A percentile compares a stretch with the other conserved stretches of the same genome.
Conservation (phyloP, 92 coral and sea anemone genomes). For the Palythoa grandis region DNA sequence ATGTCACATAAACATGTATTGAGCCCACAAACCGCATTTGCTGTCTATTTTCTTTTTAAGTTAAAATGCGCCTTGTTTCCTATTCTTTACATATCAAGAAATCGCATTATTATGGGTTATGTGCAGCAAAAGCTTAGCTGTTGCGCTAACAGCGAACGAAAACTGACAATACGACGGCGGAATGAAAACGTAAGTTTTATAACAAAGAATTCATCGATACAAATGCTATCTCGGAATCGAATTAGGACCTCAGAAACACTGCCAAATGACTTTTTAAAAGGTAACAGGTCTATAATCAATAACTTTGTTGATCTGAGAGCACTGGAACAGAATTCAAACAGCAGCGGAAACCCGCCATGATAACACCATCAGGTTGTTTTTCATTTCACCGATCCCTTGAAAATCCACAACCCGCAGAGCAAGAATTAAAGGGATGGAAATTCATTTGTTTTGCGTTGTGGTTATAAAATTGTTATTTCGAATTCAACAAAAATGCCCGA, state of each 20-base stretch:
- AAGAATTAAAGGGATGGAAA: too few relatives aligned
- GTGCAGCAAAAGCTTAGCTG: conserved; percentile 51
- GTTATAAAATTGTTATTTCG: background rate
- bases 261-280: background rate
- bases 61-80: conserved; percentile 74
- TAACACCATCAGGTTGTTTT: background rate
- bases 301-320: conserved; percentile 29
- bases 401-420: background rate
- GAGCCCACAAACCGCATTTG: conserved; percentile 19
- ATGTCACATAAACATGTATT: conserved; percentile 16
- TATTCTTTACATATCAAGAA: conserved; percentile 70
- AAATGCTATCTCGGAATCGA: conserved; percentile 35
- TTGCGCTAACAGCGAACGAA: conserved; percentile 34
- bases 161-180: background rate
- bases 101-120: conserved; percentile 53
- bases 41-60: conserved; percentile 59
- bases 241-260: background rate
- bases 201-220: conserved; percentile 23
- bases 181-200: conserved; percentile 10
- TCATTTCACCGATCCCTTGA: too few relatives aligned
- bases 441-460: too few relatives aligned
- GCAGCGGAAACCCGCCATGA: background rate
- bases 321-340: conserved; percentile 6
- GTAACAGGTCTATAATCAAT: background rate
- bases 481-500: background rate